These are phyloP conservation scores for Himantopus leucocephalus DNA, from an alignment of 2,113 vertebrate genomes.

Conservation along the genomic window DNA sequence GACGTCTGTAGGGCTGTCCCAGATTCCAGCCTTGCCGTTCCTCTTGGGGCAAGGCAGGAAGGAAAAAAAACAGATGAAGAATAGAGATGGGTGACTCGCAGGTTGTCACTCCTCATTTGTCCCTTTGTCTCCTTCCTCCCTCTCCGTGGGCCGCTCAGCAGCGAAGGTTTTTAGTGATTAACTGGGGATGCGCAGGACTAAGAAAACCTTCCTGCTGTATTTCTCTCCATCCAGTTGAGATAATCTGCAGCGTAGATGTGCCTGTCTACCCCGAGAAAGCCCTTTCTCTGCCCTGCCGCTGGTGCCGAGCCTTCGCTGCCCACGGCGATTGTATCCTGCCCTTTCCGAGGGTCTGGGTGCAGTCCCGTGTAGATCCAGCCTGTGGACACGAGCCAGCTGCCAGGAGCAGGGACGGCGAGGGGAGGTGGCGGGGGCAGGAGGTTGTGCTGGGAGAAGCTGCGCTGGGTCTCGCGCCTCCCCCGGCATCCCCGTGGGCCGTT, in stretches of 20 bases:
- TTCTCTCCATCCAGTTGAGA: neutral
- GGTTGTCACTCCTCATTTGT: neutral
- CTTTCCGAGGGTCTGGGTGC: fast-evolving
- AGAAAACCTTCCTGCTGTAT: fast-evolving
- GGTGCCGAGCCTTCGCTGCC: neutral
- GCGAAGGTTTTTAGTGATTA: neutral
- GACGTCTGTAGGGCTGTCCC: neutral
- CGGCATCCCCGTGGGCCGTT: neutral
- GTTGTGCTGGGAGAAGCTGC: neutral
- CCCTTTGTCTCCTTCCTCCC: neutral
- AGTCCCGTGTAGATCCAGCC: neutral
- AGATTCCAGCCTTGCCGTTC: neutral
- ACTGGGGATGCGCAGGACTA: fast-evolving
- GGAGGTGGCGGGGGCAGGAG: neutral
- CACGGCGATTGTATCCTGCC: fast-evolving
- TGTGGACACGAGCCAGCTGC: neutral
- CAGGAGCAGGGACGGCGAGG: neutral
- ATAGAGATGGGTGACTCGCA: fast-evolving
- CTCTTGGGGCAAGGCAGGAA: neutral
- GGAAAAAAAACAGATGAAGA: neutral
- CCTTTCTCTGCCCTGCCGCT: neutral
- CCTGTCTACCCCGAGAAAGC: neutral
- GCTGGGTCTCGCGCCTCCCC: neutral
- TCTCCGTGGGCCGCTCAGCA: neutral
- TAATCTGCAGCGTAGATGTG: fast-evolving